These are phyloP conservation scores for Cyphomyrus discorhynchus DNA, from an alignment of 2,113 vertebrate species.

Conservation along the genomic window DNA sequence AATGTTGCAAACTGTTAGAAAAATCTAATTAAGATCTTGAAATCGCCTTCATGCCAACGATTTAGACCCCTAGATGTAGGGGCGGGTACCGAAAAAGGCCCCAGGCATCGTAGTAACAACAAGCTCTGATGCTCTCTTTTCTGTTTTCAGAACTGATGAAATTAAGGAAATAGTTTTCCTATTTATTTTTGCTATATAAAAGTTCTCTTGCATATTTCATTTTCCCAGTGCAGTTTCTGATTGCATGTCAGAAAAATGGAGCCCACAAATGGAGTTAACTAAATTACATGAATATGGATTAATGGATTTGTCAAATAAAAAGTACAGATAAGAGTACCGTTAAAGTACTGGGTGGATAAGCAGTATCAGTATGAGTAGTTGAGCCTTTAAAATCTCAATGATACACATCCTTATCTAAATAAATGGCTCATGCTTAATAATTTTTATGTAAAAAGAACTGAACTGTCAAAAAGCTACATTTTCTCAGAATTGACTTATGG, in stretches of 20 bases:
- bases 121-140: not conserved
- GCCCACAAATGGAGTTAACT: not conserved
- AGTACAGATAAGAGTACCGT: not conserved
- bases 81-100: not conserved
- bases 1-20: not conserved
- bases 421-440: not conserved
- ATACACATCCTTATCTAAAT: not conserved
- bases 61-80: not conserved
- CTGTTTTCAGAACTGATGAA: not conserved
- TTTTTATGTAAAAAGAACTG: not conserved
- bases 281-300: not conserved
- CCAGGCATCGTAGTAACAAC: not conserved
- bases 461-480: not conserved
- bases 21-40: not conserved
- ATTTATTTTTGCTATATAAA: not conserved
- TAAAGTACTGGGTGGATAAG: not conserved
- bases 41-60: not conserved
- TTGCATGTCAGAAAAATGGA: not conserved
- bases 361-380: not conserved
- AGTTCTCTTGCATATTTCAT: not conserved
- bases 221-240: not conserved
- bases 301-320: not conserved
- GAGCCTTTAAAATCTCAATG: not conserved
- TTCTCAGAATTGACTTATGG: not conserved
- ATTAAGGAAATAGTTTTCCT: not conserved